These are phyloP conservation scores for Gnathonemus echidnorhynchus DNA, from an alignment of 2,113 vertebrate genomes.

Conservation along the genomic window DNA sequence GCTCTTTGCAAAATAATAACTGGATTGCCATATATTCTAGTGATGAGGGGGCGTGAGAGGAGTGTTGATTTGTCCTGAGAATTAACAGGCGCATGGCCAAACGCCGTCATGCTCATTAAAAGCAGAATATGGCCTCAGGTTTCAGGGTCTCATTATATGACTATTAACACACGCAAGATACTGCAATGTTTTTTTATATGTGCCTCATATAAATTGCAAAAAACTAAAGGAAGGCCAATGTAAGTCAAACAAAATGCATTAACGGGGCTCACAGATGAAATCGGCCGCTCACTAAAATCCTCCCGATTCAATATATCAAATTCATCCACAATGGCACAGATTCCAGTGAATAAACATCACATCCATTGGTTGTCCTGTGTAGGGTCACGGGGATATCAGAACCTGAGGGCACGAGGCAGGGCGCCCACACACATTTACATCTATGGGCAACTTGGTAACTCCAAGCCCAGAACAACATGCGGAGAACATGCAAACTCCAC, in stretches of 20 bases:
- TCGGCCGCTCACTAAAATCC: neutral
- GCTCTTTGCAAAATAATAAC: neutral
- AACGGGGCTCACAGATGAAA: neutral
- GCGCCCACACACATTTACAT: neutral
- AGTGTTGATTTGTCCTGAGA: slow-evolving; percentile 3
- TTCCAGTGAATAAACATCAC: neutral
- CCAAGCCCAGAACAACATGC: neutral
- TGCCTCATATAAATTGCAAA: neutral
- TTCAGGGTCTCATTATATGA: neutral
- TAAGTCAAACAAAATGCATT: neutral
- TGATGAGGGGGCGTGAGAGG: neutral
- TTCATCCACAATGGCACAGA: neutral
- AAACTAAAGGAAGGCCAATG: neutral
- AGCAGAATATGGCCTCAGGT: neutral
- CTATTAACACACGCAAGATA: neutral
- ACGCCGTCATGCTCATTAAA: neutral
- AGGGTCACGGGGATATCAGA: neutral
- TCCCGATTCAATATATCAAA: neutral
- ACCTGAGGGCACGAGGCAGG: neutral
- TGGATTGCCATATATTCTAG: neutral
- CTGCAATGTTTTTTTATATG: neutral
- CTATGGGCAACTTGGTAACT: neutral
- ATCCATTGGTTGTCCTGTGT: neutral
- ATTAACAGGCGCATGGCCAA: neutral
- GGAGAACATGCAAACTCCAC: neutral